These are phyloP conservation scores for Megathymus violae DNA, from an alignment of 1,140 invertebrate species.

Conservation along the genomic window DNA sequence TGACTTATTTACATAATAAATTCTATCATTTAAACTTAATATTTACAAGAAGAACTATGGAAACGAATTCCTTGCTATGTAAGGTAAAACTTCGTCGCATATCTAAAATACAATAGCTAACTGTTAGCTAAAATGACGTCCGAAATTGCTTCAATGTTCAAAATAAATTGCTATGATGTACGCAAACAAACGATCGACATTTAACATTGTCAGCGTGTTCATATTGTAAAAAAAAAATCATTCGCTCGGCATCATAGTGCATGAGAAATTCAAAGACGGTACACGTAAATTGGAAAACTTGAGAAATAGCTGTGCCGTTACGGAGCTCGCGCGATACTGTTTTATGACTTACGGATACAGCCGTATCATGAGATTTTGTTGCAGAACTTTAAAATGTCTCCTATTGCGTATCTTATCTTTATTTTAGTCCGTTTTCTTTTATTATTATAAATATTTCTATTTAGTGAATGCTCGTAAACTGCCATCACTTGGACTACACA, in stretches of 20 bases:
- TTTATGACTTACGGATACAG: constrained; percentile 19
- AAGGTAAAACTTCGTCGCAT: too few relatives aligned
- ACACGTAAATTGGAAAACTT: constrained; percentile 31
- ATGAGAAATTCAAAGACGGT: constrained; percentile 15
- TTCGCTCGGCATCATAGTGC: constrained; percentile 4
- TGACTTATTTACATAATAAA: too few relatives aligned
- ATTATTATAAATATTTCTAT: too few relatives aligned
- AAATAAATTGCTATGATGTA: too few relatives aligned
- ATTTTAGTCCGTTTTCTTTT: background rate
- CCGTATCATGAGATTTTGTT: constrained; percentile 16
- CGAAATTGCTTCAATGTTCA: too few relatives aligned
- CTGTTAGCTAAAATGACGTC: background rate
- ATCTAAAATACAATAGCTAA: too few relatives aligned
- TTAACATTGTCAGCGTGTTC: background rate
- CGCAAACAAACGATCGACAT: background rate
- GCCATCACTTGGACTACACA: too few relatives aligned
- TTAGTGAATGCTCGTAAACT: too few relatives aligned
- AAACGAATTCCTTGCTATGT: too few relatives aligned
- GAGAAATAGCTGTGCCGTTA: constrained; percentile 19
- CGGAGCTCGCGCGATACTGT: constrained; percentile 17
- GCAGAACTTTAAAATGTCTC: background rate
- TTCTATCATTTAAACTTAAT: too few relatives aligned
- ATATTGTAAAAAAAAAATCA: constrained; percentile 13
- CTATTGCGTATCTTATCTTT: background rate
- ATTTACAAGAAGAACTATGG: too few relatives aligned